Percentiles rank a stretch among this genome's conserved stretches.
phyloP scores from a whole-genome alignment of 2,113 vertebrate genomes.

The Xyrauchen texanus region DNA sequence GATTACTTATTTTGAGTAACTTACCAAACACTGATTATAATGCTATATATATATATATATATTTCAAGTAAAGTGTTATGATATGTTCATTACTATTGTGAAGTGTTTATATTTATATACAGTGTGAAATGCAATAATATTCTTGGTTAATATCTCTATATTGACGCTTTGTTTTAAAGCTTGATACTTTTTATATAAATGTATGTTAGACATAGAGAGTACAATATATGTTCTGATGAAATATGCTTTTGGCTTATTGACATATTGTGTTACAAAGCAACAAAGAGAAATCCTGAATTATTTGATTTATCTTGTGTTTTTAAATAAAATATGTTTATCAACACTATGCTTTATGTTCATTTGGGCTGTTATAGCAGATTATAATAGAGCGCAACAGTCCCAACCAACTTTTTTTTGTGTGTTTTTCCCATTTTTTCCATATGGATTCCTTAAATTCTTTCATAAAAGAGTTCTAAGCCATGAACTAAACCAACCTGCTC shows the following conservation, averaged over 20 bases:
- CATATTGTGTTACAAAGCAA: constrained; percentile 73
- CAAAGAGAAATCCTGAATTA: constrained; percentile 56
- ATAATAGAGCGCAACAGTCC: too few species aligned
- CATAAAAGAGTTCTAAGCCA: too few species aligned
- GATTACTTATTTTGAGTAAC: too few species aligned
- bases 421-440: too few species aligned
- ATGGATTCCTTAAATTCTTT: too few species aligned
- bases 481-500: too few species aligned
- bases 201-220: constrained; percentile 58
- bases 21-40: background rate
- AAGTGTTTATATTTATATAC: constrained; percentile 59
- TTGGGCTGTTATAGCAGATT: background rate
- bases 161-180: constrained; percentile 51
- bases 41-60: background rate
- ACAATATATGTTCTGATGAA: constrained; percentile 67
- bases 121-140: constrained; percentile 74
- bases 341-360: constrained; percentile 8
- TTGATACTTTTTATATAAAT: constrained; percentile 64
- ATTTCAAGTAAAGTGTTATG: constrained; percentile 38
- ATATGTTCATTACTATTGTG: constrained; percentile 56
- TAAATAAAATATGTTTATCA: constrained; percentile 72
- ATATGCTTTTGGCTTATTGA: constrained; percentile 71
- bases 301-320: constrained; percentile 67
- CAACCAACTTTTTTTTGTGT: too few species aligned
- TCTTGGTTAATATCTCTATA: constrained; percentile 56